Evolutionary conservation across 2,888 invertebrate genomes (phyloP), one percentile per base, ranked within the genome.

Genomic region (Rhabditophanes sp.): DNA sequence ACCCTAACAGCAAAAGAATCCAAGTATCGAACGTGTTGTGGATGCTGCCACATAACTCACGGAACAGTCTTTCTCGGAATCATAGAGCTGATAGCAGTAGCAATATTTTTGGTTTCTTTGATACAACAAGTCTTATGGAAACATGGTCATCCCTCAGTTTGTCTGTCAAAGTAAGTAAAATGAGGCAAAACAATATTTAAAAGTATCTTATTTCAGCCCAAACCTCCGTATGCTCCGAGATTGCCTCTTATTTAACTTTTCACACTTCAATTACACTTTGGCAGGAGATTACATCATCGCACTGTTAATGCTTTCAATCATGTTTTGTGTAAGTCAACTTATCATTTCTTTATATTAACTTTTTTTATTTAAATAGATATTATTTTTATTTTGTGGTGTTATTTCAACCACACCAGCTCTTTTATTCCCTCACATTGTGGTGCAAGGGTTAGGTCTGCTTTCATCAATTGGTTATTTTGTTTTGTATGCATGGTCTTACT

Each of bases 401-500:
- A 35, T 44, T 32, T 46, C 51, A 20, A 50, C 46, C 18, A 44
- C 47, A 2, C 53, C 58, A 9, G 44, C 47, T 24, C 43, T 56
- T 3, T 44, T 58, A 27, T 37, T 57, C 8, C 58, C 58, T 1
- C 58, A 58, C 37, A 40, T 58, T 14, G 41, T 53, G 29, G 44
- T 58, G 6, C 58, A 58, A 35, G 36, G 37, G 6, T 33, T 57
- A 14, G 53, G 52, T 21, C 43, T 58, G 0, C 32, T 58, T 23
- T 50, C 45, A 39, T 57, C 56, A 8, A 20, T 56, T 14, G 53
- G 50, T 6, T 57, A 58, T 30, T 58, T 58, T 29, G 22, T 53
- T 7, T 41, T 57, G 18, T 56, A 58, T 33, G 58, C 58, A 1
- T 58, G 54, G 48, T 48, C 50, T 5, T 58, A 58, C 38, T 54